Evolutionary conservation across 2,888 invertebrate genomes (phyloP).

Genomic region (Agrotis clavis): DNA sequence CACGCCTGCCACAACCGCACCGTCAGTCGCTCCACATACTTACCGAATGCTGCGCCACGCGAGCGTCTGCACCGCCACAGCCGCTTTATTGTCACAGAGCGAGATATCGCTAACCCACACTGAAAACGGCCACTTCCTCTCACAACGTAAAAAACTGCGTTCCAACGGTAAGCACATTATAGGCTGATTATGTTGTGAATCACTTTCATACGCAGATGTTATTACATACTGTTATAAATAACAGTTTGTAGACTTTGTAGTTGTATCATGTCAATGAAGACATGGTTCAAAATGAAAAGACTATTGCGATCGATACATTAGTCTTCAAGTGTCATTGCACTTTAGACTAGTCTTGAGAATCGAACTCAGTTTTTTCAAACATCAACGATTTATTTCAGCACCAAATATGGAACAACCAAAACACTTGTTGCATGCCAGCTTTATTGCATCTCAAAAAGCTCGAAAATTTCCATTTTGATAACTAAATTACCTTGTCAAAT

Average conservation of each 20-base stretch:
- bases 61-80: too few relatives aligned
- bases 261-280: constrained; percentile 21
- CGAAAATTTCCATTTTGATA: background rate
- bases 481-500: constrained; percentile 32
- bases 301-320: background rate
- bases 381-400: background rate
- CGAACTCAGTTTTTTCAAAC: constrained; percentile 15
- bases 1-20: constrained; percentile 14
- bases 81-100: background rate
- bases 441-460: constrained; percentile 8
- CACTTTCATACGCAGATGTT: background rate
- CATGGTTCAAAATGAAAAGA: background rate
- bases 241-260: background rate
- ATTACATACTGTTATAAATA: background rate
- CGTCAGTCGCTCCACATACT: background rate
- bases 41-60: too few relatives aligned
- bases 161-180: too few relatives aligned
- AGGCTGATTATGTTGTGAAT: background rate
- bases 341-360: constrained; percentile 13
- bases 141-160: background rate
- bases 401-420: constrained; percentile 17
- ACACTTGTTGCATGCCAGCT: constrained; percentile 13
- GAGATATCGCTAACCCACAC: background rate
- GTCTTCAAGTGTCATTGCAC: background rate
- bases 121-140: background rate